These are phyloP conservation scores for Colistium nudipinnis DNA, from an alignment of 2,113 vertebrate species.

Conservation along the genomic window DNA sequence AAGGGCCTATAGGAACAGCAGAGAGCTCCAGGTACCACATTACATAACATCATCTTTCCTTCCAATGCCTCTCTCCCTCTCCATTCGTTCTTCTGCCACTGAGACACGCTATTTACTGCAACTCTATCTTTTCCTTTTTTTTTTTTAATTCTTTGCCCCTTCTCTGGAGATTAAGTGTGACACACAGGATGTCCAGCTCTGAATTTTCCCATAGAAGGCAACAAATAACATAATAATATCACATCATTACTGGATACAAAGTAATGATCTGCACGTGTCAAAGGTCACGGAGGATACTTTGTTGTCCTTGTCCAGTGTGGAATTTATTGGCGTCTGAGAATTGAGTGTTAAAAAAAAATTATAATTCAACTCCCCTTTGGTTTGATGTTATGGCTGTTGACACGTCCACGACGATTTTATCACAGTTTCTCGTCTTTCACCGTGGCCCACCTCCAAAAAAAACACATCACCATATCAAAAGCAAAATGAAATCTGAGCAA, in stretches of 20 bases:
- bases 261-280: constrained; percentile 31
- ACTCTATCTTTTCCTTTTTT: constrained; percentile 38
- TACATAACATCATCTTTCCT: constrained; percentile 57
- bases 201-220: constrained; percentile 46
- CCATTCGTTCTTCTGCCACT: constrained; percentile 29
- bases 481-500: constrained; percentile 7
- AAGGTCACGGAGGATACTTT: constrained; percentile 23
- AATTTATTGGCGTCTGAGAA: constrained; percentile 13
- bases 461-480: constrained; percentile 17
- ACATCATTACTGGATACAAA: neutral
- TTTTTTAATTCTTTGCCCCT: constrained; percentile 22
- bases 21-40: constrained; percentile 47
- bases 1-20: constrained; percentile 35
- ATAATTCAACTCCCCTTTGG: constrained; percentile 1
- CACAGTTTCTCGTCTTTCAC: neutral
- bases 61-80: constrained; percentile 27
- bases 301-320: constrained; percentile 8
- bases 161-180: constrained; percentile 20
- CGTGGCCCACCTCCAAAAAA: constrained; percentile 26
- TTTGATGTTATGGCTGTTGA: constrained; percentile 25
- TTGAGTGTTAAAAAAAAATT: constrained; percentile 26
- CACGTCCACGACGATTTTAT: constrained; percentile 6
- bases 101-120: constrained; percentile 25
- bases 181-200: constrained; percentile 12
- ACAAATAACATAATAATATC: neutral